These are phyloP conservation scores for Sericinus montela DNA, from an alignment of 2,888 invertebrate genomes.

Conservation along the genomic window DNA sequence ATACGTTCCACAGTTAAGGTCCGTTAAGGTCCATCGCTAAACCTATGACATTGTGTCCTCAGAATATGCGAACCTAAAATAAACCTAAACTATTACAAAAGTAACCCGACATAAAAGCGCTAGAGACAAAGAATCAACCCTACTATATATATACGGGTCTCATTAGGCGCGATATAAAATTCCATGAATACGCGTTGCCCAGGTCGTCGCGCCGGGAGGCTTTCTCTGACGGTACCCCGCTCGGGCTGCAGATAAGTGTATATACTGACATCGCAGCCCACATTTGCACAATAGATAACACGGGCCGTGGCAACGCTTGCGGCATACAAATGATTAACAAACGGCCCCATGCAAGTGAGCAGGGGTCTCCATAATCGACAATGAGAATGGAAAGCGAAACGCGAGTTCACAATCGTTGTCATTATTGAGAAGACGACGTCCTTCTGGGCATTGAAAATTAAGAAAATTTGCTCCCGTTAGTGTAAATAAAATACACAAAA, in stretches of 20 bases:
- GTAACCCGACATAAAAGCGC: neutral
- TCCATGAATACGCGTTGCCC: slow-evolving; percentile 9
- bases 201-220: slow-evolving; percentile 3
- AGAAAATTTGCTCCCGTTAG: no score
- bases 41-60: no score
- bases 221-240: slow-evolving; percentile 11
- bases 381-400: neutral
- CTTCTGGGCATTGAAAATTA: no score
- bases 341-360: slow-evolving; percentile 18
- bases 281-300: slow-evolving; percentile 62
- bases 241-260: neutral
- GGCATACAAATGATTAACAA: slow-evolving; percentile 50
- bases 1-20: no score
- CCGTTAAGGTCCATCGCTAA: no score
- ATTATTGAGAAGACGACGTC: no score
- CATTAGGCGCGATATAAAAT: slow-evolving; percentile 16
- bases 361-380: slow-evolving; percentile 24
- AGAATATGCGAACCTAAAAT: no score
- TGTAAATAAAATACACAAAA: no score
- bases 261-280: slow-evolving; percentile 32
- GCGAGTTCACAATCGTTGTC: no score
- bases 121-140: neutral
- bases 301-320: slow-evolving; percentile 29
- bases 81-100: neutral
- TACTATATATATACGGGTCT: neutral